Percentiles rank a stretch among this genome's conserved stretches.
phyloP scores from a whole-genome alignment of 2,113 vertebrate species.

The Rhabdomys dilectus region DNA sequence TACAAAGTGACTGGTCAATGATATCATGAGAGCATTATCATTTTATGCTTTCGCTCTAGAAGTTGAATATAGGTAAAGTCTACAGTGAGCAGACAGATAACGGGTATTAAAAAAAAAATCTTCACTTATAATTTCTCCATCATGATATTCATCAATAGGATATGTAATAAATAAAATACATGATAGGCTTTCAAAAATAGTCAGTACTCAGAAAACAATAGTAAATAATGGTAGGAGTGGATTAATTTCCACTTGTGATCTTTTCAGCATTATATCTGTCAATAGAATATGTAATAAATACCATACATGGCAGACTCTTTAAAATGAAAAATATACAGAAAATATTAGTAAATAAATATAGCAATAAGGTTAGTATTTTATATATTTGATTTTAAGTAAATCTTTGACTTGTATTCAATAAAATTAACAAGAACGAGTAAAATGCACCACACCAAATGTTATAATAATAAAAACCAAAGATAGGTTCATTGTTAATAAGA shows the following conservation, averaged over 20 bases:
- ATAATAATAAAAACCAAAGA: neutral
- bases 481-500: neutral
- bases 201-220: neutral
- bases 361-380: neutral
- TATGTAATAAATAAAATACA: neutral
- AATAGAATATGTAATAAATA: neutral
- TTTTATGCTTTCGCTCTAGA: neutral
- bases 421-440: slow-evolving; percentile 39
- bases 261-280: neutral
- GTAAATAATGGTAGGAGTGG: neutral
- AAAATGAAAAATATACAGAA: neutral
- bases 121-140: neutral
- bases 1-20: neutral
- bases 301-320: neutral
- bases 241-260: neutral
- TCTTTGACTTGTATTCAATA: neutral
- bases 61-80: neutral
- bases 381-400: slow-evolving; percentile 1
- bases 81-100: neutral
- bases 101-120: neutral
- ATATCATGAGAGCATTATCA: neutral
- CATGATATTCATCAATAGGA: neutral
- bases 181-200: neutral
- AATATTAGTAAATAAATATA: neutral
- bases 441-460: neutral